Base-by-base conservation (phyloP, 1,140 invertebrate genomes). In the Cydia strobilella region DNA sequence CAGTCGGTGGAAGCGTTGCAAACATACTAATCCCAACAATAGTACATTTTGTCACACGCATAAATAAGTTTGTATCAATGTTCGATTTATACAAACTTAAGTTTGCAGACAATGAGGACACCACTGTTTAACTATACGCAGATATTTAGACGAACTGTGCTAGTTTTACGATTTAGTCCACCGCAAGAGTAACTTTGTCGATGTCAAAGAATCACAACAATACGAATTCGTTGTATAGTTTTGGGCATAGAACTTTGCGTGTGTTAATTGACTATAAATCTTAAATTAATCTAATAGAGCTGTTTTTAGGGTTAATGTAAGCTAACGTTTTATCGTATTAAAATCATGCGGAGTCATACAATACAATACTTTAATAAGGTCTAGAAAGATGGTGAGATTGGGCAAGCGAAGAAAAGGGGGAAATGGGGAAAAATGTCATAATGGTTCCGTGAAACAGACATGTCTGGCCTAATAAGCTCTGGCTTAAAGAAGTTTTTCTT, bases 171-270 rank as follows among this genome's bases (percentile, higher is more conserved):
- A 59, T 59, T 59, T 59, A 23, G 18, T 6, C 20, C 10, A 59
- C 18, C n/a, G 54, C 54, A 59, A 10, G n/a, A 23, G 20, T 10
- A 59, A 59, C 54, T 59, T 59, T 23, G 54, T 59, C 20, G 0
- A 59, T 59, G 54, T 20, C 54, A 23, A 23, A 59, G 54, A 23
- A 59, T 59, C 54, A 59, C 54, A 59, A 59, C 54, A 59, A 59
- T n/a, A 59, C 6, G 54, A 23, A 23, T 23, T 59, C 10, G 54
- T 54, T 18, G 51, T 23, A 59, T 18, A 59, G 20, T 59, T 59
- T 59, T 59, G 18, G 54, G 20, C 12, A 15, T 3, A 0, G 42
- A 42, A 39, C 39, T 59, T 23, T 23, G 54, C 4, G 7, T 0
- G 9, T 54, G 51, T 18, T 13, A 54, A 23, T 7, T 23, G n/a